Evolutionary conservation across 2,113 vertebrate genomes (phyloP).

Genomic region (Seriola rivoliana): DNA sequence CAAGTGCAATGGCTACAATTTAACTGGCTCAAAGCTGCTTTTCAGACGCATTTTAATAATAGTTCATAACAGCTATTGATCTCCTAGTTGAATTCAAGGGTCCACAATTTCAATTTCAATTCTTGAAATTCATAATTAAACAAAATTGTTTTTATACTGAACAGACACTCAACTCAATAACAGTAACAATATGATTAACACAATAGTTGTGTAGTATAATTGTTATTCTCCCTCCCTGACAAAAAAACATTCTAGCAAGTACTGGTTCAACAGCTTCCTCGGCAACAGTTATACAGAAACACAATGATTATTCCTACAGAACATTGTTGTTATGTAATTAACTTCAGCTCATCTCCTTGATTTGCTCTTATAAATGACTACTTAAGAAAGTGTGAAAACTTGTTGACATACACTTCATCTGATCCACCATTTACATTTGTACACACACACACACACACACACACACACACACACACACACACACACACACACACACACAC

Average conservation of each 20-base stretch:
- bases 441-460: too few species aligned
- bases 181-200: not conserved
- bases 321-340: not conserved
- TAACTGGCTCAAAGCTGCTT: conserved; percentile 30
- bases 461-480: not conserved
- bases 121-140: not conserved
- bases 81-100: not conserved
- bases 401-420: conserved; percentile 3
- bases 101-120: not conserved
- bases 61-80: not conserved
- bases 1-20: conserved; percentile 1
- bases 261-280: not conserved
- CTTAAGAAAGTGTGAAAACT: conserved; percentile 2
- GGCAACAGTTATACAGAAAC: not conserved
- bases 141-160: not conserved
- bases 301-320: not conserved
- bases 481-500: too few species aligned
- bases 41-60: conserved; percentile 11
- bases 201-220: not conserved
- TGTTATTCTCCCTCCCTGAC: not conserved
- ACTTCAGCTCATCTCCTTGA: not conserved
- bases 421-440: not conserved
- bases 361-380: not conserved
- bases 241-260: not conserved
- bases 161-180: not conserved